Percentiles rank a stretch among this genome's conserved stretches.
These are phyloP conservation scores for Aphelinus certus DNA, from an alignment of 1,140 invertebrate species.

Conservation along the genomic window DNA sequence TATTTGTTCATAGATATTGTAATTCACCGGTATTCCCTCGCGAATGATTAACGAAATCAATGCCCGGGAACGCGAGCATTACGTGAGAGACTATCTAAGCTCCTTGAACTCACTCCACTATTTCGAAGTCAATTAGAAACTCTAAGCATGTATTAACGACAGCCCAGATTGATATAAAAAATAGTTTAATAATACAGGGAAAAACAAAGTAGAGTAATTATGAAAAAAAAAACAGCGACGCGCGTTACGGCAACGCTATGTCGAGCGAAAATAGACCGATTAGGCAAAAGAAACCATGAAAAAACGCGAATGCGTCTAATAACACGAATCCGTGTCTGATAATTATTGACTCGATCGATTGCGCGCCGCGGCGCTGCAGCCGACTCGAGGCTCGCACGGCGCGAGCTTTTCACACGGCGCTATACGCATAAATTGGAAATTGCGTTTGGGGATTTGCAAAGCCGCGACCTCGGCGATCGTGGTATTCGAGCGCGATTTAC, in stretches of 20 bases:
- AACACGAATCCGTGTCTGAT: slow-evolving; percentile 2
- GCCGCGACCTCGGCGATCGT: not conserved
- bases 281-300: not conserved
- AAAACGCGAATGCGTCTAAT: slow-evolving; percentile 1
- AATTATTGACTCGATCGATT: slow-evolving; percentile 13
- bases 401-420: slow-evolving; percentile 25
- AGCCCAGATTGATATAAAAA: too few species aligned
- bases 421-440: slow-evolving; percentile 1
- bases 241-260: too few species aligned
- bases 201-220: not conserved
- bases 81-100: too few species aligned
- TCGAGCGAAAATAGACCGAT: too few species aligned
- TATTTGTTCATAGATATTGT: too few species aligned
- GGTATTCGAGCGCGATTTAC: not conserved
- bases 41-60: too few species aligned
- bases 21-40: too few species aligned
- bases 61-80: too few species aligned
- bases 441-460: slow-evolving; percentile 2
- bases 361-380: not conserved
- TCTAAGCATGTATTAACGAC: too few species aligned
- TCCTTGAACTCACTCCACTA: too few species aligned
- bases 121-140: too few species aligned
- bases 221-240: not conserved
- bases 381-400: not conserved
- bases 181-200: too few species aligned